These are phyloP conservation scores for Zaprionus taronus DNA, from an alignment of 1,140 invertebrate genomes.

Conservation along the genomic window DNA sequence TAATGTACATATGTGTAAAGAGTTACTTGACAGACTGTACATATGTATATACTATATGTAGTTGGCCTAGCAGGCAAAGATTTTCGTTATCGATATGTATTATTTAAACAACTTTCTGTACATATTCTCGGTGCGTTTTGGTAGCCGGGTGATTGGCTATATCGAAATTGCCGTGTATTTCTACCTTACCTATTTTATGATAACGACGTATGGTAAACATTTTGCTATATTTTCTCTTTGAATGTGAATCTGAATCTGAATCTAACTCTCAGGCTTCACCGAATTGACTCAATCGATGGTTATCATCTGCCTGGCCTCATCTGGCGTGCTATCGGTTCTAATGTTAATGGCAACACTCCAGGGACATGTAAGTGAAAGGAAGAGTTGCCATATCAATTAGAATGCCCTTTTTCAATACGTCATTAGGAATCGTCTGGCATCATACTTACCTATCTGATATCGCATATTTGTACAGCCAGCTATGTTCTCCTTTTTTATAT, in stretches of 20 bases:
- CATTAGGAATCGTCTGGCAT: conserved; percentile 39
- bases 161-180: conserved; percentile 9
- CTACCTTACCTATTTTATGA: conserved; percentile 7
- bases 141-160: conserved; percentile 20
- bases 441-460: conserved; percentile 40
- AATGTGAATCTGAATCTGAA: neutral
- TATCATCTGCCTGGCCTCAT: conserved; percentile 14
- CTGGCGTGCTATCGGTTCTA: conserved; percentile 6
- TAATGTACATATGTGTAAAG: too few species aligned
- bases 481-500: conserved; percentile 8
- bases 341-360: conserved; percentile 34
- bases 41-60: neutral
- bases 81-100: conserved; percentile 19
- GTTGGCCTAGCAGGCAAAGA: neutral
- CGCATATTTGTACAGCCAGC: conserved; percentile 19
- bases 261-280: conserved; percentile 18
- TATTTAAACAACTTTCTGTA: conserved; percentile 35
- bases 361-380: conserved; percentile 26
- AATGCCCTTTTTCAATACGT: too few species aligned
- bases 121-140: conserved; percentile 27
- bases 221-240: neutral
- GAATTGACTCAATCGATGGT: conserved; percentile 25
- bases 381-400: too few species aligned
- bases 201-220: conserved; percentile 5
- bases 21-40: too few species aligned